Evolutionary conservation across 1,140 invertebrate genomes (phyloP), one percentile per base, ranked within the genome.

Genomic region (Saccostrea glomerata): DNA sequence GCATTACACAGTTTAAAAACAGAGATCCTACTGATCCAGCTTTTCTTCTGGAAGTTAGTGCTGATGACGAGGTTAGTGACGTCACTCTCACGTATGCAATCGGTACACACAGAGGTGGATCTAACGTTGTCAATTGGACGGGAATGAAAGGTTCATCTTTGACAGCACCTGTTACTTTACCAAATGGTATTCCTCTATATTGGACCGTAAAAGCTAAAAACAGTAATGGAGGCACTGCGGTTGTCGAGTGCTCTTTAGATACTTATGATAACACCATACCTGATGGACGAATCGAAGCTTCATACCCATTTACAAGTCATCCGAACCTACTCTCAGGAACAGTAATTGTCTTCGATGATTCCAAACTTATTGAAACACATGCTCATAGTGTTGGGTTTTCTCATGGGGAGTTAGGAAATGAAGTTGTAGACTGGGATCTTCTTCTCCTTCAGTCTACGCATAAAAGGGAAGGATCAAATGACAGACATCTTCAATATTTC

Each of bases 261-360:
- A 90, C 91, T 6, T 91, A 86, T 82, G 91, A 92, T 82, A 90
- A 87, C 36, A 90, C 90, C 9, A 70, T 90, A 55, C 91, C 91
- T 15, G 90, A 89, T 86, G 91, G 91, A 30, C 73, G 89, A 77
- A 82, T 91, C 20, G 88, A 90, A 60, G 55, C 82, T 25, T 87
- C 89, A 11, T 90, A 88, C 84, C 13, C 54, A 11, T 90, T 66
- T 23, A 82, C 91, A 30, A 92, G 91, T 86, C 90, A 92, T 89
- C 89, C 91, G 0, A 83, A 58, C 15, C 89, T 87, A 82, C 54
- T 92, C 1, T 86, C 86, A 66, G 90, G 87, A 60, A 90, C 86
- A 47, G 82, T 91, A 15, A 86, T 90, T 13, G 73, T 90, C 56
- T 89, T 89, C 73, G 91, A 92, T 73, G 91, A 92, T 84, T 88